Base-by-base conservation (phyloP, 2,797 vertebrate species). In the Aldrovandia affinis region DNA sequence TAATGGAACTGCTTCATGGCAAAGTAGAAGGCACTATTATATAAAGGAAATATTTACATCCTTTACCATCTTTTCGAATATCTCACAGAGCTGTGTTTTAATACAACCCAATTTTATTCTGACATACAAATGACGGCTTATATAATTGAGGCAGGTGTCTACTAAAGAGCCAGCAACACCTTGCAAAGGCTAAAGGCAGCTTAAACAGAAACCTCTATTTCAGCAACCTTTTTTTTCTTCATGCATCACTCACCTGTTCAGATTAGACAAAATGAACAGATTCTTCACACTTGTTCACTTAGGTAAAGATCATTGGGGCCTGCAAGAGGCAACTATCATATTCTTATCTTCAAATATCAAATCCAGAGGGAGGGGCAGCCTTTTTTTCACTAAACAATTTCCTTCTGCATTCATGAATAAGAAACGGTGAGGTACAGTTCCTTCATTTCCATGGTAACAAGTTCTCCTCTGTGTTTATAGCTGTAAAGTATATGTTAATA, bases 401-500 rank as follows among this genome's bases (percentile, higher is more conserved):
- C 25, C 39, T 57, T 61, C 52, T 20, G 44, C 47, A 80, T 28
- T 55, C 44, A 54, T 44, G 70, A 75, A 75, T 75, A 52, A 20
- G 14, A 80, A 33, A 18, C n/a, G 30, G 25, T 14, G 10, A 44
- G 12, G 22, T 52, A 30, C 15, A 55, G 52, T 52, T 80, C 50
- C 47, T 80, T 80, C 44, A 79, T 79, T 50, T 79, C 77, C 50
- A 50, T 79, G 77, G 50, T 79, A 79, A 79, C 77, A 78, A 50
- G 44, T 78, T 78, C 77, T 78, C 47, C 44, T 52, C 77, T 30
- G 47, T 28, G n/a, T 30, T 30, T 30, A 50, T 50, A 15, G 47
- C 77, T 14, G 39, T 42, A 61, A 61, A 39, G 20, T 63, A 25
- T 59, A 65, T 81, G 79, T 81, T 81, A 63, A 47, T 65, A 10